These are phyloP conservation scores for Glossosoma conforme DNA, from an alignment of 1,140 invertebrate species.

Conservation along the genomic window DNA sequence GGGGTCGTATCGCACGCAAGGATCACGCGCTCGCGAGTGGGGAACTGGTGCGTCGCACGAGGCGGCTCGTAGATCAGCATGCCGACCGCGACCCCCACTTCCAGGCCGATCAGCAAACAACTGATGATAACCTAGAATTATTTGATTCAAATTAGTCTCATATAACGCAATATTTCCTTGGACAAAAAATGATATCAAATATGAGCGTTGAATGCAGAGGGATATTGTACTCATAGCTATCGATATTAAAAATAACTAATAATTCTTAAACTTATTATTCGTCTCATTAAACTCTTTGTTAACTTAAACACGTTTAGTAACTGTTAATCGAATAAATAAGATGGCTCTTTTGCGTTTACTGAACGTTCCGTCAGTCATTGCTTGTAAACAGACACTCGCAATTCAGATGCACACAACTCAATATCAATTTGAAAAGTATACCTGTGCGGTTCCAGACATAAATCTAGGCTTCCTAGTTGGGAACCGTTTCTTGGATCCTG, in stretches of 20 bases:
- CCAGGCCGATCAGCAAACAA: constrained; percentile 62
- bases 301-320: too few relatives aligned
- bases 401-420: too few relatives aligned
- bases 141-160: too few relatives aligned
- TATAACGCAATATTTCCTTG: too few relatives aligned
- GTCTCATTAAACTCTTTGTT: too few relatives aligned
- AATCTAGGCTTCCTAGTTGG: constrained; percentile 72
- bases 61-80: constrained; percentile 69
- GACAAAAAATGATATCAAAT: background rate
- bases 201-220: background rate
- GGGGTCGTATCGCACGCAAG: constrained; percentile 68
- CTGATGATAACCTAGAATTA: constrained; percentile 60
- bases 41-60: constrained; percentile 56
- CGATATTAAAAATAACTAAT: too few relatives aligned
- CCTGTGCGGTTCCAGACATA: constrained; percentile 52
- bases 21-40: constrained; percentile 50
- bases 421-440: too few relatives aligned
- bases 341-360: too few relatives aligned
- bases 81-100: constrained; percentile 62
- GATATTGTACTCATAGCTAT: background rate
- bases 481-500: constrained; percentile 75
- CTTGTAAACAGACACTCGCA: too few relatives aligned
- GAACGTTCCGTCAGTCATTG: too few relatives aligned
- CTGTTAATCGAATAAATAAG: too few relatives aligned
- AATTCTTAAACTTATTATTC: too few relatives aligned